Base-by-base conservation (phyloP, 1,140 invertebrate species). In the Trigoniulus corallinus region DNA sequence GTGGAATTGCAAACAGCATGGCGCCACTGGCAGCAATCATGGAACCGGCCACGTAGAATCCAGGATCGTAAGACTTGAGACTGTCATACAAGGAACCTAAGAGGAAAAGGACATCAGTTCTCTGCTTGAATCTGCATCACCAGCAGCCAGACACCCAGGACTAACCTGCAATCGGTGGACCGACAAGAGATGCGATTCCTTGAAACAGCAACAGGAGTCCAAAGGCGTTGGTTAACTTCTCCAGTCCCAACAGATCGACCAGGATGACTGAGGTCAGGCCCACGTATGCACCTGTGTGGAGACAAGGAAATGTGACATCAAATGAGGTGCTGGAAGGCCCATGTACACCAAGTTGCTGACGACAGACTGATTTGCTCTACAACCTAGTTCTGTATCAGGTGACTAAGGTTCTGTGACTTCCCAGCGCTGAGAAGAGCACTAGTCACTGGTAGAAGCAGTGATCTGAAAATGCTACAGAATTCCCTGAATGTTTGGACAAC, bases 131-230 rank as follows among this genome's bases (percentile, higher is more conserved):
- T 34, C 7, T 7, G 29, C 15, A 34, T 7, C 29, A 7, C 15
- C 13, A 49, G 1, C 3, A n/a, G 18, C 3, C 12, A 47, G 43
- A 29, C 23, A n/a, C 1, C 7, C 44, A 12, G 20, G 2, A 7
- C 42, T 44, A 75, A 88, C 87, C 88, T 65, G 81, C 84, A 54
- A 93, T 75, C 20, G 89, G 88, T 50, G 88, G 80, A 43, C 89
- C 89, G 48, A 89, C 72, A 3, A 92, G 72, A 13, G 87, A 87
- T 13, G 88, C 88, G 39, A 93, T 76, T 21, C 89, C 89, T 74
- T 94, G 88, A 68, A 92, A 93, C 10, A 94, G 73, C 50, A 91
- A 68, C 3, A 94, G 68, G 4, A 94, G 68, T n/a, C 89, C 89
- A 65, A 94, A 94, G 1, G 88, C 86, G 64, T 93, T 93, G 0